Percentiles rank a stretch among this genome's conserved stretches.
Evolutionary conservation across 2,113 vertebrate genomes (phyloP).

Genomic region (Pycnonotus jocosus): DNA sequence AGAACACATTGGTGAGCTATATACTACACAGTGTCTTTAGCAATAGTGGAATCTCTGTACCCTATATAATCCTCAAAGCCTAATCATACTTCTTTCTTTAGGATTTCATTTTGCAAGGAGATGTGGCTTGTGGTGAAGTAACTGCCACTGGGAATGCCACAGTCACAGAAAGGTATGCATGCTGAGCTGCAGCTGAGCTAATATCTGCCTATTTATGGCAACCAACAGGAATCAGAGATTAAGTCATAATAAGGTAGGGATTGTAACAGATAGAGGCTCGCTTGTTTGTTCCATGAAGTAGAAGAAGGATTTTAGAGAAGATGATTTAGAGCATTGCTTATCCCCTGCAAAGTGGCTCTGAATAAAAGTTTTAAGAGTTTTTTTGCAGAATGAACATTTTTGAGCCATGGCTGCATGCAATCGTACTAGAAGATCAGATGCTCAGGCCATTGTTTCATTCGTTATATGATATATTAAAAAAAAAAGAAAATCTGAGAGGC

Average conservation of each 20-base stretch:
- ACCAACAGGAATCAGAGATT: slow-evolving; percentile 25
- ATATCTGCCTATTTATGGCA: slow-evolving; percentile 40
- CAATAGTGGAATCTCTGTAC: neutral
- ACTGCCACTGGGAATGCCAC: neutral
- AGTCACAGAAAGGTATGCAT: neutral
- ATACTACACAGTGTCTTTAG: neutral
- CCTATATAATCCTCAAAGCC: neutral
- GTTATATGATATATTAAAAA: neutral
- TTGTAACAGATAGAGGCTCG: neutral
- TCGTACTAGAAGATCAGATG: neutral
- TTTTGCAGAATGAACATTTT: neutral
- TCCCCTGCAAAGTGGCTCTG: neutral
- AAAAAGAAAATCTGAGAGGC: neutral
- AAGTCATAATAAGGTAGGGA: slow-evolving; percentile 31
- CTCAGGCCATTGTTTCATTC: neutral
- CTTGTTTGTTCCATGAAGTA: neutral
- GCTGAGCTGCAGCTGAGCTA: slow-evolving; percentile 27
- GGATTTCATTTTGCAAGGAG: neutral
- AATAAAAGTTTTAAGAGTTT: neutral
- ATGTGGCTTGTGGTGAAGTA: slow-evolving; percentile 11
- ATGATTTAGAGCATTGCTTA: neutral
- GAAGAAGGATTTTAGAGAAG: neutral
- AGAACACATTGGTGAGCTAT: neutral
- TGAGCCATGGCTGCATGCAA: neutral
- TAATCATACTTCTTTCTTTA: neutral